These are phyloP conservation scores for Enteromius fasciolatus DNA, from an alignment of 2,797 vertebrate species.

Conservation along the genomic window DNA sequence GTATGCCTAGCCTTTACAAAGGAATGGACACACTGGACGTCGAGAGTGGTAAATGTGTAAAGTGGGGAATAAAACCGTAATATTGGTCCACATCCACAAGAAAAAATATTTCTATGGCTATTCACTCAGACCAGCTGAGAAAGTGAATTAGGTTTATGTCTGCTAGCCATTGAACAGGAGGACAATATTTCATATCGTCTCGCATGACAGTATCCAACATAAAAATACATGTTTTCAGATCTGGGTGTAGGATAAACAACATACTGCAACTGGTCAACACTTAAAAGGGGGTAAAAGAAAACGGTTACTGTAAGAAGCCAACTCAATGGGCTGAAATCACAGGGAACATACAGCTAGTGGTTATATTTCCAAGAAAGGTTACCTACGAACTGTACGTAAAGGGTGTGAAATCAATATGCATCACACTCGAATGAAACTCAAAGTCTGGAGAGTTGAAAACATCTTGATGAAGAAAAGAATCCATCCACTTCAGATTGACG, in stretches of 20 bases:
- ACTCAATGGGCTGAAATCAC: background rate
- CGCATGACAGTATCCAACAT: slow-evolving; percentile 9
- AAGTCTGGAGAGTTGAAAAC: background rate
- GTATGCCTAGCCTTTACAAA: slow-evolving; percentile 19
- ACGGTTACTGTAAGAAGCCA: background rate
- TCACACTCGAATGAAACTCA: background rate
- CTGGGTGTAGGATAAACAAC: background rate
- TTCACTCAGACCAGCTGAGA: slow-evolving; percentile 60
- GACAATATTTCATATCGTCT: background rate
- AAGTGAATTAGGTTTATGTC: background rate
- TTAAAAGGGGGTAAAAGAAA: background rate
- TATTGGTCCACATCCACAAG: slow-evolving; percentile 52
- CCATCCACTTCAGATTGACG: background rate
- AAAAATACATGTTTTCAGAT: background rate
- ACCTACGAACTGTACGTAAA: background rate
- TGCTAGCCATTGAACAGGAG: background rate
- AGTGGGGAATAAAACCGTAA: slow-evolving; percentile 1
- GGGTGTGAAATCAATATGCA: background rate
- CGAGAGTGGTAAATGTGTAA: slow-evolving; percentile 3
- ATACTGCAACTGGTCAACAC: slow-evolving; percentile 2
- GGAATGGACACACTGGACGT: slow-evolving; percentile 26
- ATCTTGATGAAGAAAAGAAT: background rate
- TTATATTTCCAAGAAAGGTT: background rate
- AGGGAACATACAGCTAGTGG: background rate
- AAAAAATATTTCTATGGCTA: slow-evolving; percentile 22